phyloP scores from a whole-genome alignment of 2,113 vertebrate genomes.

The Hydropotes inermis region DNA sequence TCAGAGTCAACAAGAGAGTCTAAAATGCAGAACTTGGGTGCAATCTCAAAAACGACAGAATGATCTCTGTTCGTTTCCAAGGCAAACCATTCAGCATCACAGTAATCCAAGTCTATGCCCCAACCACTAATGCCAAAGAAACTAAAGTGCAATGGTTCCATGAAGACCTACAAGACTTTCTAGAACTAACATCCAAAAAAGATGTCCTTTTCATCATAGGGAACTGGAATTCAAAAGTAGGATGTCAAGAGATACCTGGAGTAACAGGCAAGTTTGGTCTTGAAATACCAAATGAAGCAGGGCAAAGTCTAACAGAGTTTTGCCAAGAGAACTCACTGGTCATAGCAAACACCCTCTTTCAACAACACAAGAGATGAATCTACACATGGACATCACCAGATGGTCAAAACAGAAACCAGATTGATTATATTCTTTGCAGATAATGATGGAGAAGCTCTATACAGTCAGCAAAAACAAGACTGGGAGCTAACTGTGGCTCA shows the following conservation, averaged over 20 bases:
- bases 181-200: background rate
- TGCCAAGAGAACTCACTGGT: background rate
- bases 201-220: background rate
- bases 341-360: background rate
- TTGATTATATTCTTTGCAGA: background rate
- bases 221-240: background rate
- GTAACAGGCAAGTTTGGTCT: background rate
- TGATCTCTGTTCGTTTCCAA: background rate
- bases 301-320: background rate
- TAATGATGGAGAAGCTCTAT: background rate
- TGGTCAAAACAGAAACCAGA: background rate
- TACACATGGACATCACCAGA: background rate
- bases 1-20: background rate
- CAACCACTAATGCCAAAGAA: background rate
- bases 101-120: background rate
- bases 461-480: background rate
- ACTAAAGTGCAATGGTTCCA: background rate
- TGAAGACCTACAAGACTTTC: background rate
- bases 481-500: background rate
- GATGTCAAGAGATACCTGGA: background rate
- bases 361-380: background rate
- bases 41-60: background rate
- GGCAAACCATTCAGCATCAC: background rate
- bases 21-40: background rate
- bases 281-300: background rate